A percentile compares a stretch with the other conserved stretches of the same genome.
Evolutionary conservation across 2,113 vertebrate species (phyloP).

Genomic region (Coryphaenoides rupestris): DNA sequence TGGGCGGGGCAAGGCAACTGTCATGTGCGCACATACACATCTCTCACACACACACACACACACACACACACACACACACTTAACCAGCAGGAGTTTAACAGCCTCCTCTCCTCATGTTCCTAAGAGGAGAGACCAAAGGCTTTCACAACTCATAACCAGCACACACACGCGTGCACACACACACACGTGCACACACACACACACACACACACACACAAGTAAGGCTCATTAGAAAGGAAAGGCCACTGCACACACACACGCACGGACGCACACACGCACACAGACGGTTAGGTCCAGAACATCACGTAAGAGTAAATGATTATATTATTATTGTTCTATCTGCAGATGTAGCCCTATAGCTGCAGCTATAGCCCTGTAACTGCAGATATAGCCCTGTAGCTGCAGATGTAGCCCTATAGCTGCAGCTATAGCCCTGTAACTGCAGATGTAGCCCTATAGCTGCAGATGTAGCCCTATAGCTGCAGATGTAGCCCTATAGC

Average conservation of each 20-base stretch:
- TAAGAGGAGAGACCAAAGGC: conserved; percentile 16
- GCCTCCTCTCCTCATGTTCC: not conserved
- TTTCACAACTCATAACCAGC: conserved; percentile 21
- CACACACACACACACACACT: not conserved
- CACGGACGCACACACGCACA: conserved; percentile 10
- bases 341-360: too few species aligned
- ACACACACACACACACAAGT: not conserved
- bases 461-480: too few species aligned
- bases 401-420: too few species aligned
- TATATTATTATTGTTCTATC: too few species aligned
- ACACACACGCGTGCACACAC: not conserved
- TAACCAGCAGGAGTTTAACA: conserved; percentile 20
- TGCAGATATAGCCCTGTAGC: too few species aligned
- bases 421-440: too few species aligned
- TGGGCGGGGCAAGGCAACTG: too few species aligned
- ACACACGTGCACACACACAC: conserved; percentile 9
- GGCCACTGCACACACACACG: conserved; percentile 13
- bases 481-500: too few species aligned
- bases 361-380: too few species aligned
- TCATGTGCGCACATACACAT: not conserved
- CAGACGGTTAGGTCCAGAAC: not conserved
- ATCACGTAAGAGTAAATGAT: too few species aligned
- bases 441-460: too few species aligned
- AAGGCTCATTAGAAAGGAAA: conserved; percentile 22
- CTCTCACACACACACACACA: not conserved